phyloP scores from a whole-genome alignment of 2,113 vertebrate genomes.

The Mormoops blainvillei region DNA sequence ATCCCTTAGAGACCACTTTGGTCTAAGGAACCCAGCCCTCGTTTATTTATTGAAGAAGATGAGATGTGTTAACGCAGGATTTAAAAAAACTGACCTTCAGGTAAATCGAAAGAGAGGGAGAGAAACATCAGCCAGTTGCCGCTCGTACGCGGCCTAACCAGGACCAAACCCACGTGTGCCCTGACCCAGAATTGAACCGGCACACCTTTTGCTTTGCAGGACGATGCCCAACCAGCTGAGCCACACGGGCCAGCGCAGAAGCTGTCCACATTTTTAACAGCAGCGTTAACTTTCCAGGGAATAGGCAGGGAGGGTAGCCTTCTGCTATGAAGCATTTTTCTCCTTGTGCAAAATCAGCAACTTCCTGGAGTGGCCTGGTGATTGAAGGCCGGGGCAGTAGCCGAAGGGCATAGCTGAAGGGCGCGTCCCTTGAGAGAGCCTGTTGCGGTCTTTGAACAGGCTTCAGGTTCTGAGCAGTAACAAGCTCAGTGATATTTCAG shows the following conservation, averaged over 20 bases:
- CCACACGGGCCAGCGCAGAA: background rate
- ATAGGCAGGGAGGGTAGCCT: accelerated
- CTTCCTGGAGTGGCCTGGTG: background rate
- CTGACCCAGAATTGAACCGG: no score
- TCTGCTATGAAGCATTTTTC: background rate
- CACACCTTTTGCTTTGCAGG: no score
- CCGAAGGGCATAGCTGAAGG: background rate
- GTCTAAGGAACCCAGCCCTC: background rate
- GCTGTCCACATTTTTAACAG: background rate
- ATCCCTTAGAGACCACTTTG: accelerated
- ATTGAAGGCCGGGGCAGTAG: background rate
- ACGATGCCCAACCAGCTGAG: background rate
- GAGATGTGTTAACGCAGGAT: accelerated
- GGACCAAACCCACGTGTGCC: no score
- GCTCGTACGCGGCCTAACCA: no score
- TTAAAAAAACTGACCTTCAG: background rate
- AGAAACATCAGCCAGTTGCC: no score
- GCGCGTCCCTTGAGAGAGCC: background rate
- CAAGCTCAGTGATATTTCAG: background rate
- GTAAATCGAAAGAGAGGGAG: background rate
- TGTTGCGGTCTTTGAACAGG: background rate
- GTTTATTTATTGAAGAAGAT: background rate
- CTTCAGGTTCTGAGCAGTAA: background rate
- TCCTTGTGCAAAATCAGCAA: background rate
- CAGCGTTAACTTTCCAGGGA: background rate